Evolutionary conservation across 1,140 invertebrate genomes (phyloP).

Genomic region (Diplogasteroides magnus): DNA sequence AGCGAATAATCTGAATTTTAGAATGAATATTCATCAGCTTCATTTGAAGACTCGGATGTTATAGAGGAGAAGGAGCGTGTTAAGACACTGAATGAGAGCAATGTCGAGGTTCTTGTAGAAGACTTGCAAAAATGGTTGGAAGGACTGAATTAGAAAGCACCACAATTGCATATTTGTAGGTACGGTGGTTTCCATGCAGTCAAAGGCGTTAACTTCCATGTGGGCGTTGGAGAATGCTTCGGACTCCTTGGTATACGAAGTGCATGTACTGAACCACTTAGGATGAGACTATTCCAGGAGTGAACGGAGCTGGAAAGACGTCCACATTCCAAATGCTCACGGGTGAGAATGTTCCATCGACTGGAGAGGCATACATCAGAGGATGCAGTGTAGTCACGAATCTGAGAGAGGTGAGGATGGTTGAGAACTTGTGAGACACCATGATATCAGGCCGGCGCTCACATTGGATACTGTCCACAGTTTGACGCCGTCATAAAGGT

Average conservation of each 20-base stretch:
- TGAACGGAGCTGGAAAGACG: constrained; percentile 59
- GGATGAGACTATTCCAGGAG: constrained; percentile 11
- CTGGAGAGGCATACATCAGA: constrained; percentile 61
- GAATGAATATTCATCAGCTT: too few relatives aligned
- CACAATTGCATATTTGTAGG: background rate
- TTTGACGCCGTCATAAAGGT: constrained; percentile 71
- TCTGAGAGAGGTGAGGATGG: constrained; percentile 6
- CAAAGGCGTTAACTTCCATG: constrained; percentile 21
- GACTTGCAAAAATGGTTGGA: constrained; percentile 13
- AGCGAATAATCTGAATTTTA: too few relatives aligned
- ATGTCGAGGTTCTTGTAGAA: constrained; percentile 18
- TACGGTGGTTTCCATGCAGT: constrained; percentile 28
- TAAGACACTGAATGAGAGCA: too few relatives aligned
- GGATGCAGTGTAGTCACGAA: constrained; percentile 49
- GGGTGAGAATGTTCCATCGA: constrained; percentile 67
- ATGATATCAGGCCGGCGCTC: constrained; percentile 30
- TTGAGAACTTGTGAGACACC: too few relatives aligned
- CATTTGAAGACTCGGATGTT: constrained; percentile 21
- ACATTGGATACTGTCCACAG: constrained; percentile 63
- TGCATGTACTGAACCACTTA: background rate
- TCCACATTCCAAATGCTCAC: constrained; percentile 69
- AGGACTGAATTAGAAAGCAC: background rate
- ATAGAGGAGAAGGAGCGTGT: background rate
- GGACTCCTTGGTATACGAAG: constrained; percentile 18
- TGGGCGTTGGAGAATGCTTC: constrained; percentile 19